Evolutionary conservation across 2,888 invertebrate genomes (phyloP).

Genomic region (Belgica antarctica): DNA sequence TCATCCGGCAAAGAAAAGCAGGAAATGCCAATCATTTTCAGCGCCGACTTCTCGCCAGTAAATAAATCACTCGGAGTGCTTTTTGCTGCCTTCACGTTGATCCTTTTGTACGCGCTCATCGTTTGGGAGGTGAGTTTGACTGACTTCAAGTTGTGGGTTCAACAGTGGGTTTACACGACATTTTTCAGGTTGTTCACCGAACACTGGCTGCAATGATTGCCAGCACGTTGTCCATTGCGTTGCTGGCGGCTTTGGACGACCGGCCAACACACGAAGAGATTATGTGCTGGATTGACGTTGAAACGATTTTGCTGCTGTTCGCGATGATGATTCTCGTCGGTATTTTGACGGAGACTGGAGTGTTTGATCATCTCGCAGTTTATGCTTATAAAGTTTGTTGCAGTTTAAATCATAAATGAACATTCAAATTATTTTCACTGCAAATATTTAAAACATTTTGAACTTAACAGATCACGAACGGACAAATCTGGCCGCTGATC

Average conservation of each 20-base stretch:
- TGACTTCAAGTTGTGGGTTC: neutral
- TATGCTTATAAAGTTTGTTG: slow-evolving; percentile 59
- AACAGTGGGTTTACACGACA: neutral
- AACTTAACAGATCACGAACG: slow-evolving; percentile 59
- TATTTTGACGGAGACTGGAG: slow-evolving; percentile 66
- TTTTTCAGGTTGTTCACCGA: slow-evolving; percentile 58
- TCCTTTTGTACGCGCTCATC: slow-evolving; percentile 69
- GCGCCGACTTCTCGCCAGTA: slow-evolving; percentile 59
- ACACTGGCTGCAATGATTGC: slow-evolving; percentile 67
- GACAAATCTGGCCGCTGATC: slow-evolving; percentile 64
- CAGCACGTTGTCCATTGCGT: slow-evolving; percentile 63
- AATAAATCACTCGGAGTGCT: slow-evolving; percentile 64
- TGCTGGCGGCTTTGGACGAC: slow-evolving; percentile 62
- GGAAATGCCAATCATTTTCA: slow-evolving; percentile 58
- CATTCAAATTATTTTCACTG: slow-evolving; percentile 18
- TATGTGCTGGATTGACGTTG: slow-evolving; percentile 67
- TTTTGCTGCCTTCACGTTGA: slow-evolving; percentile 65
- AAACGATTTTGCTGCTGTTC: slow-evolving; percentile 62
- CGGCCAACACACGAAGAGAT: slow-evolving; percentile 63
- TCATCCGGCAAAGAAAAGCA: slow-evolving; percentile 47
- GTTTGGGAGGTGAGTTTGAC: slow-evolving; percentile 64
- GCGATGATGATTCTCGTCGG: slow-evolving; percentile 72
- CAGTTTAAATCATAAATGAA: too few relatives aligned
- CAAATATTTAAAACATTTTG: slow-evolving; percentile 51
- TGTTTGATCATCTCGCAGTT: slow-evolving; percentile 68